Evolutionary conservation across 2,797 vertebrate genomes (phyloP).

Genomic region (Onychomys leucogaster): DNA sequence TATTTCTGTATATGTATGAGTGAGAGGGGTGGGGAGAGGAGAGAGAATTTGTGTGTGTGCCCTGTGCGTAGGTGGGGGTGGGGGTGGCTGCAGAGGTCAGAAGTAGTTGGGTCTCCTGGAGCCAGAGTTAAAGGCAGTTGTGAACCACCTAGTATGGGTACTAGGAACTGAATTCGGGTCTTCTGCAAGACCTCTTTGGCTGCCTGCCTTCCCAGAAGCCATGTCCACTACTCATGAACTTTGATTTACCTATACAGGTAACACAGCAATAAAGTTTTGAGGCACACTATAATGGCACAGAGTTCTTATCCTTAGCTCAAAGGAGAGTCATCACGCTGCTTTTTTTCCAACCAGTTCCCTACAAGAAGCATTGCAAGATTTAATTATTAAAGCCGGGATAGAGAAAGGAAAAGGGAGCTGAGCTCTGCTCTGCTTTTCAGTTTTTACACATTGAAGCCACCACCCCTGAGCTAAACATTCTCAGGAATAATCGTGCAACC

Average conservation of each 20-base stretch:
- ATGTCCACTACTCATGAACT: not conserved
- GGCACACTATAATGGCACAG: not conserved
- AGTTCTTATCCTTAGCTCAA: not conserved
- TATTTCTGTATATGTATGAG: not conserved
- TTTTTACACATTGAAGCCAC: not conserved
- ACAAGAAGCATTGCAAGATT: not conserved
- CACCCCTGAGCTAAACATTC: not conserved
- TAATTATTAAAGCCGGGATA: not conserved
- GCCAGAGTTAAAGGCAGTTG: not conserved
- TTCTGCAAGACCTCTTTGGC: not conserved
- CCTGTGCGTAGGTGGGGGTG: not conserved
- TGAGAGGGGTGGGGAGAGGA: no score
- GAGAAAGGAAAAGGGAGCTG: conserved; percentile 10
- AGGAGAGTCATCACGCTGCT: not conserved
- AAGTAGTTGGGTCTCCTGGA: not conserved
- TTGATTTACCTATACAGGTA: not conserved
- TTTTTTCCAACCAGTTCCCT: not conserved
- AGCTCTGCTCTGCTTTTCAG: conserved; percentile 32
- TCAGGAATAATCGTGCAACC: not conserved
- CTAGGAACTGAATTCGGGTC: not conserved
- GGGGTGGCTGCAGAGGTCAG: not conserved
- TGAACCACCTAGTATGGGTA: not conserved
- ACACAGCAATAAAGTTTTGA: not conserved
- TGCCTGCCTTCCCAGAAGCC: not conserved
- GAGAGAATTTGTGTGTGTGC: not conserved